phyloP scores from a whole-genome alignment of 2,888 invertebrate species.

The Cosmia trapezina region DNA sequence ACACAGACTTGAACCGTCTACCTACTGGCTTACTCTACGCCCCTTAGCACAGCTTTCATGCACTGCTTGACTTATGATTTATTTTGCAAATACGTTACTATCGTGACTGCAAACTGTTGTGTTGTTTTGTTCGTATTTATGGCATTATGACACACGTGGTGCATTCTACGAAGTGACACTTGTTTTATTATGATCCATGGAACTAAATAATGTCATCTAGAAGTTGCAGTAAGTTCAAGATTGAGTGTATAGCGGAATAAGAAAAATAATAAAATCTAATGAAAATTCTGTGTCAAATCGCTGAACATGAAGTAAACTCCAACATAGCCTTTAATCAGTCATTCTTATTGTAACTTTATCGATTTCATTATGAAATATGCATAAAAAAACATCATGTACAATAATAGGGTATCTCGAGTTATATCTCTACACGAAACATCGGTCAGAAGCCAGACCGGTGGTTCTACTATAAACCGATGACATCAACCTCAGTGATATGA shows the following conservation, averaged over 20 bases:
- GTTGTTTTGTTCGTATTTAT: conserved; percentile 69
- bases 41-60: conserved; percentile 76
- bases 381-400: too few relatives aligned
- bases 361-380: neutral
- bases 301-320: too few relatives aligned
- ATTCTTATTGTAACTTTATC: neutral
- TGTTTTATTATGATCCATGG: neutral
- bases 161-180: conserved; percentile 12
- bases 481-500: conserved; percentile 7
- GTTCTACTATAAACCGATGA: conserved; percentile 5
- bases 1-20: conserved; percentile 23
- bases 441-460: neutral
- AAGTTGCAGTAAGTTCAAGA: neutral
- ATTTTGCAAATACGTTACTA: conserved; percentile 75
- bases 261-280: neutral
- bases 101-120: conserved; percentile 63
- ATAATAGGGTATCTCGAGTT: neutral
- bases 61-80: conserved; percentile 81
- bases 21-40: conserved; percentile 64
- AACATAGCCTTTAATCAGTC: too few relatives aligned
- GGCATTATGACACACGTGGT: conserved; percentile 23
- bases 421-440: neutral
- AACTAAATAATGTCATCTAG: neutral
- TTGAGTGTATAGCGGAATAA: neutral
- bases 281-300: neutral